Evolutionary conservation across 2,797 vertebrate species (phyloP).

Genomic region (Takifugu ocellatus): DNA sequence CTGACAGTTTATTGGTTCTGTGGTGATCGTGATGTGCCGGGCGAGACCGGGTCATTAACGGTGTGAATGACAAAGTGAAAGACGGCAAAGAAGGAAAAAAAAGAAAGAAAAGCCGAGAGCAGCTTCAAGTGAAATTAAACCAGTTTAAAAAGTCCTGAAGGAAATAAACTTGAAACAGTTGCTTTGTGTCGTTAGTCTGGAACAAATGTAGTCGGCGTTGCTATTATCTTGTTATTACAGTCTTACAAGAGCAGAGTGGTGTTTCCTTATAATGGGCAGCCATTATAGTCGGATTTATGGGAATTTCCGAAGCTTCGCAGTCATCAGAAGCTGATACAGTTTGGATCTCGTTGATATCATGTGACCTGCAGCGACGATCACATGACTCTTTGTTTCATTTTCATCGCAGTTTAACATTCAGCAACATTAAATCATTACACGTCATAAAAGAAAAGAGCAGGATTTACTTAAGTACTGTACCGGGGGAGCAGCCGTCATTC

Average conservation of each 20-base stretch:
- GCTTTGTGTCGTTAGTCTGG: too few species aligned
- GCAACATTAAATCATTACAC: too few species aligned
- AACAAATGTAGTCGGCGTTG: too few species aligned
- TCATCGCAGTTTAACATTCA: too few species aligned
- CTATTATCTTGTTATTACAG: background rate
- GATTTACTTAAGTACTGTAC: too few species aligned
- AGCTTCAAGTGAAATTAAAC: background rate
- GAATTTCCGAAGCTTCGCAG: background rate
- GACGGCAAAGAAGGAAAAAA: slow-evolving; percentile 1
- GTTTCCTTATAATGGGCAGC: background rate
- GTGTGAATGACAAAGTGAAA: slow-evolving; percentile 34
- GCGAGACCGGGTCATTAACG: slow-evolving; percentile 27
- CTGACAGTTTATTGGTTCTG: slow-evolving; percentile 42
- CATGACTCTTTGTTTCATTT: too few species aligned
- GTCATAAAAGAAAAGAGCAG: too few species aligned
- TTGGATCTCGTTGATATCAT: background rate
- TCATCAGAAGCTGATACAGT: background rate
- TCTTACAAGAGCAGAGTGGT: slow-evolving; percentile 1
- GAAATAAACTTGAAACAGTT: too few species aligned
- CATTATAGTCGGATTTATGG: background rate
- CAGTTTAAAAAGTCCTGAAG: background rate
- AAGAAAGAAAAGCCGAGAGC: background rate
- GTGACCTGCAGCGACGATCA: too few species aligned
- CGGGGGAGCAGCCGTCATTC: background rate
- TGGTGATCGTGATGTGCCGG: slow-evolving; percentile 44